These are phyloP conservation scores for Thunnus thynnus DNA, from an alignment of 2,113 vertebrate genomes.

Conservation along the genomic window DNA sequence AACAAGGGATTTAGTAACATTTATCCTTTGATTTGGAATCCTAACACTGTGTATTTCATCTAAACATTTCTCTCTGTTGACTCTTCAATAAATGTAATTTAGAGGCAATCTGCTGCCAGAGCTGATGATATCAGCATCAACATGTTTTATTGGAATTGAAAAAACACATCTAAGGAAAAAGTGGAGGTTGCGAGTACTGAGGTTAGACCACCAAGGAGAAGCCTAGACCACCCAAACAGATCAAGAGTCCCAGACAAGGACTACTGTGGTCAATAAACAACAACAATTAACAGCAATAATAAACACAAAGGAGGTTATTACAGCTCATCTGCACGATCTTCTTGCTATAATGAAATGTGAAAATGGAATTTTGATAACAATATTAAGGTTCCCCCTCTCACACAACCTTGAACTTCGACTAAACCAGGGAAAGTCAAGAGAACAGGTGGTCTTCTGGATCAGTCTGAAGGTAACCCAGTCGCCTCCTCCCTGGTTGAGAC, in stretches of 20 bases:
- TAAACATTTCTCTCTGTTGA: neutral
- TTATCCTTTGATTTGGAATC: neutral
- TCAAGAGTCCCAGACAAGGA: constrained; percentile 51
- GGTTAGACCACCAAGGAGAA: constrained; percentile 61
- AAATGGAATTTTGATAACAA: neutral
- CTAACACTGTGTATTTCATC: constrained; percentile 22
- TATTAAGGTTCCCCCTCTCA: neutral
- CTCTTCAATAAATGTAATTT: constrained; percentile 7
- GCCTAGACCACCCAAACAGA: constrained; percentile 78
- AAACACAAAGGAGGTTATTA: constrained; percentile 43
- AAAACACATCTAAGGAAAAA: constrained; percentile 33
- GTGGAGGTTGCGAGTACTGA: constrained; percentile 30
- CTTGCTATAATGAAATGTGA: neutral
- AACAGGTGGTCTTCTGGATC: constrained; percentile 37
- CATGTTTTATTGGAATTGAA: constrained; percentile 46
- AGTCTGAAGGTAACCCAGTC: neutral
- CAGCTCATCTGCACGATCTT: neutral
- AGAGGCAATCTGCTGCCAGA: constrained; percentile 1
- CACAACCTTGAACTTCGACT: constrained; percentile 18
- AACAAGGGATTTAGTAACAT: neutral
- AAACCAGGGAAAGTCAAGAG: constrained; percentile 32
- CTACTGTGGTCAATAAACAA: constrained; percentile 48
- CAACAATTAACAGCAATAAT: constrained; percentile 24
- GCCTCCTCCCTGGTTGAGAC: constrained; percentile 23
- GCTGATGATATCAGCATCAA: constrained; percentile 25